Base-by-base conservation (phyloP, 2,888 invertebrate species). In the Lasioglossum figueresi region DNA sequence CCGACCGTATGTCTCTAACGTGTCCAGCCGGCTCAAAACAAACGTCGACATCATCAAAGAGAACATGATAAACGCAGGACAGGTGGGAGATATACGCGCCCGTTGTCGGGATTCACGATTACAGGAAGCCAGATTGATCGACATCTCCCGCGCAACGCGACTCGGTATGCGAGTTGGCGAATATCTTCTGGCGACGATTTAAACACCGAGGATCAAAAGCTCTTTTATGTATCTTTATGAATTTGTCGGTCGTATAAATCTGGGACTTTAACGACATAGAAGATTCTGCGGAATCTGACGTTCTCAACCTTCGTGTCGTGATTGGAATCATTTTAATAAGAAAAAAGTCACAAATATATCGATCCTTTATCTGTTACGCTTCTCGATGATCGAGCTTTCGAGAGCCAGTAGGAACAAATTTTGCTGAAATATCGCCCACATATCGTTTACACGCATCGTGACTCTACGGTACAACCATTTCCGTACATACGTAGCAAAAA, bases 41-140 rank as follows among this genome's bases (percentile, higher is more conserved):
- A 90, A 90, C 90, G 87, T 90, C 88, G 83, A 84, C 86, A 84
- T 89, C 90, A 84, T 90, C 88, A 82, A 88, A 89, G 84, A 80
- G 63, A 81, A 88, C 86, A 83, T 87, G 90, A 90, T 90, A 86
- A 90, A 90, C 88, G 88, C 72, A 77, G 79, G 43, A 74, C 73
- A 66, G 66, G 59, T 74, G 59, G 82, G 73, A 66, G 31, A 66
- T 66, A 85, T 88, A 89, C 83, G 89, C 89, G 86, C 73, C 66
- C 84, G 77, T 71, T 80, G 73, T 48, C 87, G 81, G 68, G 76
- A 82, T 76, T 77, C 74, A 78, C 68, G 82, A 79, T 77, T 72
- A 66, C 82, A 74, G 76, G 84, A 75, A 86, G 87, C 66, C 19
- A 19, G 66, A 66, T 66, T 66, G 66, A 66, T 66, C 66, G 68